Conservation (phyloP, 2,113 vertebrate species). For the Glaucomys volans region DNA sequence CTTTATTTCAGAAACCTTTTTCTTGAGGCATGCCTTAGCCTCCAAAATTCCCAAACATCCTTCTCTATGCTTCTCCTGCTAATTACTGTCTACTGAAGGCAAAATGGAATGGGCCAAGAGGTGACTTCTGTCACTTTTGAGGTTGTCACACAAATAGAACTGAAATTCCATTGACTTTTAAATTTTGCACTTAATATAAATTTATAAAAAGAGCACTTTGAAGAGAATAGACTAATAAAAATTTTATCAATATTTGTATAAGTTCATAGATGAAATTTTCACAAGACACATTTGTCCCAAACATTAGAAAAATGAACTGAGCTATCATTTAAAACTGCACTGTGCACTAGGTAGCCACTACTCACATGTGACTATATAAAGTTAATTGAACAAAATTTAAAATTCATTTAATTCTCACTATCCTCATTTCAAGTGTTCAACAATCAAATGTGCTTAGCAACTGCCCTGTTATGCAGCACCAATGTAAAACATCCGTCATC, state of each 20-base stretch:
- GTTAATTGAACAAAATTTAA: not conserved
- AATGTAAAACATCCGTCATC: not conserved
- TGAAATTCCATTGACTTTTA: not conserved
- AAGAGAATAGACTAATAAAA: not conserved
- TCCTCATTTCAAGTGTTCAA: not conserved
- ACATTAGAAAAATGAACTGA: not conserved
- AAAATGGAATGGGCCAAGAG: not conserved
- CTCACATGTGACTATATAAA: not conserved
- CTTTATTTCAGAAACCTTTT: slow-evolving; percentile 4
- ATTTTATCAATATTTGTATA: not conserved
- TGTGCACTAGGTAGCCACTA: not conserved
- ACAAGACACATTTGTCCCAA: not conserved
- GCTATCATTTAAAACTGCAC: not conserved
- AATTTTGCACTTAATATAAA: not conserved
- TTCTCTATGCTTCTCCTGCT: not conserved
- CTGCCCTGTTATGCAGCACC: not conserved
- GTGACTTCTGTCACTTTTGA: not conserved
- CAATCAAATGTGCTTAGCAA: not conserved
- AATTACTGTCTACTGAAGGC: not conserved
- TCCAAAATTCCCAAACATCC: not conserved
- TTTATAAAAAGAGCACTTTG: not conserved
- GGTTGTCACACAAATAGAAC: not conserved
- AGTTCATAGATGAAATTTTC: not conserved
- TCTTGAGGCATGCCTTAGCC: not conserved
- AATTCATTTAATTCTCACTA: not conserved